A percentile compares a stretch with the other conserved stretches of the same genome.
These are phyloP conservation scores for Oxyruncus cristatus DNA, from an alignment of 2,113 vertebrate species.

Conservation along the genomic window DNA sequence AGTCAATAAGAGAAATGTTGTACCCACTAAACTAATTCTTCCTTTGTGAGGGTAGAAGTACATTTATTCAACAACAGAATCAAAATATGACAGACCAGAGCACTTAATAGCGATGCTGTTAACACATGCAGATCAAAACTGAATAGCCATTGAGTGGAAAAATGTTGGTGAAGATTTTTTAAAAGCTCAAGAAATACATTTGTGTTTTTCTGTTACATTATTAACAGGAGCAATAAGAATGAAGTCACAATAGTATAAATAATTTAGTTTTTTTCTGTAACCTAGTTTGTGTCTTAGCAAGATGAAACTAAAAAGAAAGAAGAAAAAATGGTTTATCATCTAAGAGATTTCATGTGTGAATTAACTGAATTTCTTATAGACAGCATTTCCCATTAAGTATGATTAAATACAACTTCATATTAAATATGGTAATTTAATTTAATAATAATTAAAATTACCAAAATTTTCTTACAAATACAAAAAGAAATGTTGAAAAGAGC, in stretches of 20 bases:
- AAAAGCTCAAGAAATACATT: background rate
- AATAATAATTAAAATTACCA: background rate
- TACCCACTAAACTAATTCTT: background rate
- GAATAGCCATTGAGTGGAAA: background rate
- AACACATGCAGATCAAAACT: background rate
- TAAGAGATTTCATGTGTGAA: background rate
- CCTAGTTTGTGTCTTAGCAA: background rate
- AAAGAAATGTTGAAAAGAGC: background rate
- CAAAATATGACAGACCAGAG: background rate
- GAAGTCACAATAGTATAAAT: constrained; percentile 16
- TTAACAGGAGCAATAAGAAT: constrained; percentile 4
- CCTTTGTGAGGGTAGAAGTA: background rate
- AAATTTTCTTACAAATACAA: background rate
- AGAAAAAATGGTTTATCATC: background rate
- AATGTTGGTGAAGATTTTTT: background rate
- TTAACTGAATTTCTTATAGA: background rate
- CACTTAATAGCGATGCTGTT: background rate
- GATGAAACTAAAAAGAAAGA: background rate
- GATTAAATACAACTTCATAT: background rate
- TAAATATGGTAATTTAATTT: background rate
- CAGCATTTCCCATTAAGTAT: background rate
- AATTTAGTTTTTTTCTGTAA: constrained; percentile 9
- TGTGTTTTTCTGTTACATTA: constrained; percentile 15
- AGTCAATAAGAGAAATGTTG: background rate
- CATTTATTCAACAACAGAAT: background rate